Evolutionary conservation across 2,113 vertebrate genomes (phyloP), one percentile per base, ranked within the genome.

Genomic region (Cyanoderma ruficeps): DNA sequence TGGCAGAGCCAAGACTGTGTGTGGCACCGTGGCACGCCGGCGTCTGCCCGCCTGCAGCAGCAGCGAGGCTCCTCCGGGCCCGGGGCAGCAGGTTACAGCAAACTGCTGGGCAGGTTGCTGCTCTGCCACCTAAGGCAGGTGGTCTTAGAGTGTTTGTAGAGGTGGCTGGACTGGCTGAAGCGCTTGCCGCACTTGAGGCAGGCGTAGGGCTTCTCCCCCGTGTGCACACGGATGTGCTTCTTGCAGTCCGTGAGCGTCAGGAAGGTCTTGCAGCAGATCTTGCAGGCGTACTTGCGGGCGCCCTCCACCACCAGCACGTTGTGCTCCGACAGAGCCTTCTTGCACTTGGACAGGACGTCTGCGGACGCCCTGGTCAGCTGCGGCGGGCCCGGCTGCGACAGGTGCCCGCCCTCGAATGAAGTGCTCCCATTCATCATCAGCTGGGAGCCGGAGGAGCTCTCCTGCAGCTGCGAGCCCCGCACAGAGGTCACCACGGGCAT

Each of bases 231-330:
- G 96, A 99, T 99, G 97, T 99, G 99, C 93, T 99, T 99, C 98
- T 99, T 99, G 97, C 99, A 99, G 97, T 99, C 99, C 5, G 99
- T 99, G 76, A 99, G 93, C 33, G 99, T 99, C 94, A 99, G 97
- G 87, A 99, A 99, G 20, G 99, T 99, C 98, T 99, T 99, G 95
- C 99, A 99, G 98, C 99, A 99, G 97, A 99, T 99, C 97, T 99
- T 99, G 96, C 99, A 99, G 21, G 99, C 99, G 2, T 99, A 99
- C 92, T 99, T 99, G 47, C 99, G 98, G 0, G 99, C 99, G 1
- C 99, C 99, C 94, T 99, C 99, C 8, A 99, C 99, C 57, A 99
- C 99, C 97, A 99, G 94, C 75, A 99, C 99, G 2, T 99, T 99
- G 94, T 99, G 99, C 98, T 99, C 99, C 0, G 99, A 99, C 88